Percentiles rank a stretch among this genome's conserved stretches.
Conservation (phyloP, 1,140 invertebrate species). For the Elymnias hypermnestra region DNA sequence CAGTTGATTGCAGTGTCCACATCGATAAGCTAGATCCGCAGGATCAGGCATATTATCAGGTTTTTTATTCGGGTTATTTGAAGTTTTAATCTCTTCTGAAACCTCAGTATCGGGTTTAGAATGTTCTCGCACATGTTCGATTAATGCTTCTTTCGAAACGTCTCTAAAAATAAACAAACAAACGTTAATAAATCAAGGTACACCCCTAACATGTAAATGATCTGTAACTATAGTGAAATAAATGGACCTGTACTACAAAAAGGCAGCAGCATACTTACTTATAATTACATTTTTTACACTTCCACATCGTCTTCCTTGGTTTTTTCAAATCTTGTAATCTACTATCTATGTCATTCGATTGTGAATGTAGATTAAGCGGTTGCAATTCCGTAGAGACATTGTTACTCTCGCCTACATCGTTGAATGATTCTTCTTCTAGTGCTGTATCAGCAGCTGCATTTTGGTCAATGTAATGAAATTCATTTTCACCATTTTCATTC, state of each 20-base stretch:
- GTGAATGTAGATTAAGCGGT: slow-evolving; percentile 65
- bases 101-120: slow-evolving; percentile 40
- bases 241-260: no score
- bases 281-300: slow-evolving; percentile 91
- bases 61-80: slow-evolving; percentile 35
- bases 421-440: slow-evolving; percentile 52
- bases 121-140: slow-evolving; percentile 69
- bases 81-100: slow-evolving; percentile 28
- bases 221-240: no score
- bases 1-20: slow-evolving; percentile 85
- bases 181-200: no score
- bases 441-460: slow-evolving; percentile 43
- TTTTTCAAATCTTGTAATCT: slow-evolving; percentile 59
- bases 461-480: slow-evolving; percentile 59
- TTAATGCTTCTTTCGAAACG: slow-evolving; percentile 64
- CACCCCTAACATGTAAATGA: no score
- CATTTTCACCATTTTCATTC: slow-evolving; percentile 71
- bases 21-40: slow-evolving; percentile 79
- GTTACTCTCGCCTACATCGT: slow-evolving; percentile 38
- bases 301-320: slow-evolving; percentile 76
- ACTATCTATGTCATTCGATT: slow-evolving; percentile 37
- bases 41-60: slow-evolving; percentile 51
- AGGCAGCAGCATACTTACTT: slow-evolving; percentile 82
- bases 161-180: slow-evolving; percentile 58
- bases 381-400: slow-evolving; percentile 51